Base-by-base conservation (phyloP, 1,140 invertebrate species). In the Hyposmocoma kahamanoa region DNA sequence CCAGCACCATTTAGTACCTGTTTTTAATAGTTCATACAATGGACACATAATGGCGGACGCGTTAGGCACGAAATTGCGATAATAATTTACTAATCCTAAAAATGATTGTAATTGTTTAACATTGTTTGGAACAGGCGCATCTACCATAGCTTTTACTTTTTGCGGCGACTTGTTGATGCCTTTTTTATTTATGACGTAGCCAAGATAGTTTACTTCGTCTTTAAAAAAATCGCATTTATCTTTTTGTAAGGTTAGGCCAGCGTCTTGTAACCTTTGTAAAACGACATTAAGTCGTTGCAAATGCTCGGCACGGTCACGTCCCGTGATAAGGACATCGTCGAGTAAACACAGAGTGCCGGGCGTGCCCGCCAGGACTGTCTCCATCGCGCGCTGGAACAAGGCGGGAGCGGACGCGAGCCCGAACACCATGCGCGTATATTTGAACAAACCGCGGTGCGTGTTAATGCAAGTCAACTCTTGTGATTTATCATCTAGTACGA, bases 181-280 rank as follows among this genome's bases (percentile, higher is more conserved):
- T 0, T 67, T 43, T 19, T 58, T 61, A 36, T 59, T 51, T 15
- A 87, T 70, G 1, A 68, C 56, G 36, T 64, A 69, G 8, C 82
- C 84, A 11, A 86, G 50, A 58, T 72, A 86, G 30, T 56, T 58
- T 2, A 87, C 53, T 45, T 55, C 42, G 4, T 13, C 28, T 30
- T 63, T 17, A 13, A 74, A 78, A 41, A 86, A 76, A 24, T 60
- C 34, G 56, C 74, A 80, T 61, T 87, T 62, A 21, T 62, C 55
- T 24, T 38, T 50, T 39, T 58, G 42, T 22, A 62, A 42, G 10
- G 20, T 80, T 32, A 59, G 53, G 13, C 46, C 50, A 15, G 44
- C 59, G 18, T 56, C 44, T 18, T 51, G 45, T 15, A 76, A 50
- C 53, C 67, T 73, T n/a, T 44, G 20, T 22, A 74, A 47, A 8